Base-by-base conservation (phyloP, 2,888 invertebrate species). In the Brachypterus glaber region DNA sequence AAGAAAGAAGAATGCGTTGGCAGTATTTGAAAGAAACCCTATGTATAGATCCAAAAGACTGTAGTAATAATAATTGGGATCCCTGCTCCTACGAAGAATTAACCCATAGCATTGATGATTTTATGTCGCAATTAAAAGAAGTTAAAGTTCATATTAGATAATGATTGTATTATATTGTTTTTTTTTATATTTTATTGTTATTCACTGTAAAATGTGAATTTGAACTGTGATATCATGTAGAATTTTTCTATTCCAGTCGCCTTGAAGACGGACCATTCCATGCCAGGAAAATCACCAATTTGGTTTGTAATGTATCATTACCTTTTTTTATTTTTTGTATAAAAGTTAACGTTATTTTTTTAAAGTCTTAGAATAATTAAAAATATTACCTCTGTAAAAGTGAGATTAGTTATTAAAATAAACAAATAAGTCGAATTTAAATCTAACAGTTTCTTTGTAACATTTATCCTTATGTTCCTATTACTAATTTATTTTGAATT, bases 51-150 rank as follows among this genome's bases (percentile, higher is more conserved):
- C 11, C 8, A 16, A 35, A 45, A 25, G 33, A 39, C 37, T 39
- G 39, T 39, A 42, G 43, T 37, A 18, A 42, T 43, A 17, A 41
- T n/a, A n/a, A 47, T 39, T 53, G 50, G 53, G 57, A 58, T 38
- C 41, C 46, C 21, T 37, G 48, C 39, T 52, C 49, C 29, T 65
- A 60, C 37, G 72, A 74, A 58, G 79, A 77, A 62, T 68, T 79
- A 57, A 71, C 70, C 44, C 47, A 41, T 60, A 76, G 76, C 53
- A 60, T 80, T 60, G 74, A 79, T 66, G 69, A 66, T 56, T 79
- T 79, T 64, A 78, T 80, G 70, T 70, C 69, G 50, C 71, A 77
- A 62, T 63, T 79, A 57, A 74, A 73, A 56, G 69, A 67, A 60
- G 70, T 77, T 47, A 77, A 76, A 52, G 47, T 51, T 46, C 58